Evolutionary conservation across 2,113 vertebrate species (phyloP), one percentile per base, ranked within the genome.

Genomic region (Seriola rivoliana): DNA sequence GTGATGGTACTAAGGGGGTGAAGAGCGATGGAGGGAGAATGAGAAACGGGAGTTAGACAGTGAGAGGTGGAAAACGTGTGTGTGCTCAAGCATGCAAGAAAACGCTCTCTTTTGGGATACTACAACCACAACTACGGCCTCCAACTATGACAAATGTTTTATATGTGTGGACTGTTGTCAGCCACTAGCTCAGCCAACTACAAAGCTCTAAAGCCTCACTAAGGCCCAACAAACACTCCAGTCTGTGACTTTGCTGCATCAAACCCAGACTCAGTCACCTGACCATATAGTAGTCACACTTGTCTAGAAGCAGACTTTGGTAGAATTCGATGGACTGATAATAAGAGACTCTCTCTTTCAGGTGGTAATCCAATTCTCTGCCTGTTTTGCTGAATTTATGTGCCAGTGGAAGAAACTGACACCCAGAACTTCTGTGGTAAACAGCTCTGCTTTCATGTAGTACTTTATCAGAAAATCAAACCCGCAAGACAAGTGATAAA

Each of bases 401-500:
- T 50, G 16, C 48, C 17, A 3, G 50, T 74, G 34, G 19, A 16
- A 48, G 17, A 60, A 46, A 55, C 13, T 8, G 6, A 12, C 54
- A 34, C 62, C 17, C 57, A 69, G 54, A 57, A 59, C 65, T 21
- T 68, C 13, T 29, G 9, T 3, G 3, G 34, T 58, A 12, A 84
- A 85, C 65, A 80, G 40, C 59, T 70, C 48, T 9, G n/a, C 48
- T 75, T 75, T 65, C 14, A 80, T 71, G 60, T 57, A 32, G 64
- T 17, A 29, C 60, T 40, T 74, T 14, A 36, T 76, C 55, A 71
- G 59, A 70, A 76, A 70, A 55, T 59, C 25, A 63, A 50, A 80
- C 54, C 65, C n/a, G 1, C 14, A 44, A 23, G 70, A 66, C 71
- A 75, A 54, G 65, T 21, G 23, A 72, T n/a, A 23, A 67, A 59